Conservation (phyloP, 2,113 vertebrate species). For the western clawed frog (Xenopus tropicalis) region UCB_Xtro_10.0 CM004448.2:10697001-10697500, state of each 20-base stretch:
- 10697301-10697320: slow-evolving; percentile 32
- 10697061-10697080: too few species aligned
- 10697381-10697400: slow-evolving; percentile 20
- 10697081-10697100: too few species aligned
- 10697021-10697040: too few species aligned
- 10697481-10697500: slow-evolving; percentile 20
- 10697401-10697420: slow-evolving; percentile 42
- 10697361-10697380: slow-evolving; percentile 8
- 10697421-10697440: not conserved
- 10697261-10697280: slow-evolving; percentile 43
- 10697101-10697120: too few species aligned
- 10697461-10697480: slow-evolving; percentile 9
- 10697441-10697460: not conserved
- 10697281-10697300: slow-evolving; percentile 38
- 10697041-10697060: too few species aligned
- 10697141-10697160: too few species aligned
- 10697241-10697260: slow-evolving; percentile 45
- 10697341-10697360: slow-evolving; percentile 10
- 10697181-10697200: slow-evolving; percentile 6
- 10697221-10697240: slow-evolving; percentile 44
- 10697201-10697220: slow-evolving; percentile 49
- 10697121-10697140: too few species aligned
- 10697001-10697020: too few species aligned
- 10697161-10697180: slow-evolving; percentile 27
- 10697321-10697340: slow-evolving; percentile 37